Evolutionary conservation across 2,888 invertebrate species (phyloP).

Genomic region (Eupithecia inturbata): DNA sequence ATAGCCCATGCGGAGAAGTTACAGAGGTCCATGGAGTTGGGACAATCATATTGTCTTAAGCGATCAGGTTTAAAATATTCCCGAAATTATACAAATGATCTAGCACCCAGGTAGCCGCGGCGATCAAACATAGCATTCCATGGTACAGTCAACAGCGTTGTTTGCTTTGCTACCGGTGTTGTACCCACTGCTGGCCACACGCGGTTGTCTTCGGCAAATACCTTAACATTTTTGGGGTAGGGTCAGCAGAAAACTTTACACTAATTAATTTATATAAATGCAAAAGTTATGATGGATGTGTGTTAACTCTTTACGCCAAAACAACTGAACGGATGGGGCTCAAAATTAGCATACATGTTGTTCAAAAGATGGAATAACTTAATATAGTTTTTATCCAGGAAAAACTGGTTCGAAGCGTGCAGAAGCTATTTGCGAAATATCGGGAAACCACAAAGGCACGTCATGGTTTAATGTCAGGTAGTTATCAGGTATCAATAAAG

Average conservation of each 20-base stretch:
- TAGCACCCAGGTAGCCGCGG: constrained; percentile 60
- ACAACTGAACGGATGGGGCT: not conserved
- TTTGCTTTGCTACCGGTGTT: constrained; percentile 82
- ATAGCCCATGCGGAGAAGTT: not conserved
- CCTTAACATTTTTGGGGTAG: constrained; percentile 71
- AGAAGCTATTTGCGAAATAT: not conserved
- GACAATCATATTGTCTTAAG: not conserved
- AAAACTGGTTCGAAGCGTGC: not conserved
- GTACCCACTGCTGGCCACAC: constrained; percentile 83
- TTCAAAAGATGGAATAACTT: not conserved
- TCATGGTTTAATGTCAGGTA: too few species aligned
- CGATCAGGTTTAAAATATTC: not conserved
- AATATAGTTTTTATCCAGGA: not conserved
- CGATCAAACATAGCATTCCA: constrained; percentile 74
- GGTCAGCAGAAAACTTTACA: constrained; percentile 52
- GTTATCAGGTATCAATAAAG: not conserved
- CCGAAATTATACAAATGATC: constrained; percentile 14
- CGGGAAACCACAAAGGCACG: too few species aligned
- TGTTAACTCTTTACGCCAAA: not conserved
- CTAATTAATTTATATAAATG: not conserved
- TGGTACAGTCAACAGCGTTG: constrained; percentile 72
- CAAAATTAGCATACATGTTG: not conserved
- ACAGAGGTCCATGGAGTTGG: not conserved
- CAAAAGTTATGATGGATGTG: too few species aligned
- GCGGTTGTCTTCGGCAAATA: constrained; percentile 73